Evolutionary conservation across 1,140 invertebrate genomes (phyloP).

Genomic region (Eueides isabella): DNA sequence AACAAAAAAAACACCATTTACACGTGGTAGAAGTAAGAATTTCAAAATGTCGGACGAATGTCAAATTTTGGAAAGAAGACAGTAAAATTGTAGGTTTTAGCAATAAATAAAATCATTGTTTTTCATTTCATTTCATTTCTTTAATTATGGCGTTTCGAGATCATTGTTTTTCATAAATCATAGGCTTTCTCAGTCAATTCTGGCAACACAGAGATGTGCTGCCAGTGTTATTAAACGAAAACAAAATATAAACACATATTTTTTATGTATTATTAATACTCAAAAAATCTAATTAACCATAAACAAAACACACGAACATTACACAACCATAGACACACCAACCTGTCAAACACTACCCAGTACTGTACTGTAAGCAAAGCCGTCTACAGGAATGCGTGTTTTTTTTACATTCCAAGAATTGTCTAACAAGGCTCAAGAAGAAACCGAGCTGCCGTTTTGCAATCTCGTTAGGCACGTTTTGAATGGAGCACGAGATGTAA

Average conservation of each 20-base stretch:
- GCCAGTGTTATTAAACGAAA: background rate
- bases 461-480: conserved; percentile 11
- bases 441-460: background rate
- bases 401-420: conserved; percentile 25
- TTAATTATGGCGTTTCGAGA: too few species aligned
- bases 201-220: too few species aligned
- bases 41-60: too few species aligned
- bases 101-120: too few species aligned
- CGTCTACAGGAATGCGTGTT: background rate
- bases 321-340: background rate
- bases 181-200: too few species aligned
- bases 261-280: too few species aligned
- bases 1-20: too few species aligned
- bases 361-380: background rate
- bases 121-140: too few species aligned
- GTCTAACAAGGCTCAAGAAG: conserved; percentile 18
- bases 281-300: background rate
- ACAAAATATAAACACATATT: background rate
- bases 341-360: background rate
- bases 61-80: too few species aligned
- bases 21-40: too few species aligned
- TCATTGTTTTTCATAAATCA: too few species aligned
- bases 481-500: conserved; percentile 1
- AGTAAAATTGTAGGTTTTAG: too few species aligned
- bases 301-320: background rate